Evolutionary conservation across 2,888 invertebrate species (phyloP).

Genomic region (Nemotelus pantherinus): DNA sequence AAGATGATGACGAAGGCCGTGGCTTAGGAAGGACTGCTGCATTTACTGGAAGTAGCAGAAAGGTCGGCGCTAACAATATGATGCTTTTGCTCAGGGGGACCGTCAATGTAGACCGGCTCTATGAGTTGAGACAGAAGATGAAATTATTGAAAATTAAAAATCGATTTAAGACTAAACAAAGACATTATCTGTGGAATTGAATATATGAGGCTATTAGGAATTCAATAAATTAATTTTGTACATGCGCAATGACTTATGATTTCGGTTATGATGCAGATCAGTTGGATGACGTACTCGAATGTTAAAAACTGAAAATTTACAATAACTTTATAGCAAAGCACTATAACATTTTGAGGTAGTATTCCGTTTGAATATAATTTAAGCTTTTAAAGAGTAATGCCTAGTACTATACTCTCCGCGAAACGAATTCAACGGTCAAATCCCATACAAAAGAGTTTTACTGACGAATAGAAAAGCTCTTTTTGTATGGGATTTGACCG

Average conservation of each 20-base stretch:
- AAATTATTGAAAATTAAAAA: slow-evolving; percentile 35
- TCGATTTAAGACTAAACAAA: slow-evolving; percentile 2
- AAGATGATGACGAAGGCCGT: neutral
- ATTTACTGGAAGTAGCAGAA: neutral
- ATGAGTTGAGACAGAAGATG: slow-evolving; percentile 30
- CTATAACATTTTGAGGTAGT: too few species aligned
- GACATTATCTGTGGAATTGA: slow-evolving; percentile 25
- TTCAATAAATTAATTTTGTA: neutral
- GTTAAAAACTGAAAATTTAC: too few species aligned
- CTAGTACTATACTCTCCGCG: too few species aligned
- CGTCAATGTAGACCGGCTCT: slow-evolving; percentile 29
- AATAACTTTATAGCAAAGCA: too few species aligned
- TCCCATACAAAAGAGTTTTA: too few species aligned
- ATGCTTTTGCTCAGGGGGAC: neutral
- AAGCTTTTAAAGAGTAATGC: too few species aligned
- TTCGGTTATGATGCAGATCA: neutral
- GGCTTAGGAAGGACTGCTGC: slow-evolving; percentile 17
- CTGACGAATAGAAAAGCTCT: too few species aligned
- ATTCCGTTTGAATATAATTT: too few species aligned
- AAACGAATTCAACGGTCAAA: too few species aligned
- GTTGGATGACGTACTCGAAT: too few species aligned
- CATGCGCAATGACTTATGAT: neutral
- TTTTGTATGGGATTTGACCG: too few species aligned
- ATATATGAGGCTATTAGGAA: neutral
- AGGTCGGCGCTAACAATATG: neutral